Percentiles rank a stretch among this genome's conserved stretches.
Evolutionary conservation across 2,797 vertebrate genomes (phyloP).

Genomic region (Microctenopoma steveboyesi): DNA sequence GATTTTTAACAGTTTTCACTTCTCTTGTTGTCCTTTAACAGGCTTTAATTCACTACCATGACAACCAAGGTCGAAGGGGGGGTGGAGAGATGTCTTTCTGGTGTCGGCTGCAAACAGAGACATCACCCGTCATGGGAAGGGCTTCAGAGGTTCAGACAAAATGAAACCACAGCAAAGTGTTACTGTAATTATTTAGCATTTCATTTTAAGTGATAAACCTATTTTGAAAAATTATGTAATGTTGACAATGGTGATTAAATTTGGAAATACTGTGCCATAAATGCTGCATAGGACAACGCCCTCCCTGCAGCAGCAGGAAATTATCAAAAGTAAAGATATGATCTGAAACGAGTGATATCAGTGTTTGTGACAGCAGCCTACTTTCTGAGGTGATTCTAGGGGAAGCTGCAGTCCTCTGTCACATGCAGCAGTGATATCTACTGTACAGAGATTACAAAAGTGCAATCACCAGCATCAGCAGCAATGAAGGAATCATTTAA

Average conservation of each 20-base stretch:
- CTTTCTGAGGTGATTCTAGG: conserved; percentile 40
- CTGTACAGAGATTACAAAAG: conserved; percentile 45
- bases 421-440: conserved; percentile 46
- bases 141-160: neutral
- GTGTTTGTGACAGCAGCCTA: conserved; percentile 54
- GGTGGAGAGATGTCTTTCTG: conserved; percentile 32
- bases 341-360: conserved; percentile 57
- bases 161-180: conserved; percentile 1
- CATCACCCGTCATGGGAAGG: conserved; percentile 17
- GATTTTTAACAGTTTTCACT: conserved; percentile 58
- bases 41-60: conserved; percentile 60
- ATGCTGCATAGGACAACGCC: conserved; percentile 11
- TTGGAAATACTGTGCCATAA: conserved; percentile 5
- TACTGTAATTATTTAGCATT: neutral
- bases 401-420: conserved; percentile 22
- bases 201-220: conserved; percentile 1
- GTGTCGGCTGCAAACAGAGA: conserved; percentile 20
- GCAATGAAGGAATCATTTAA: conserved; percentile 56
- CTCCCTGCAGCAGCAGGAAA: conserved; percentile 43
- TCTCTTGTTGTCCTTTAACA: conserved; percentile 55
- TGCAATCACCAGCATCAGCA: conserved; percentile 57
- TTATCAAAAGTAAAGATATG: conserved; percentile 54
- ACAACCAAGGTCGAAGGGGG: conserved; percentile 55
- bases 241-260: conserved; percentile 12
- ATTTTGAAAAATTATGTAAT: neutral